Base-by-base conservation (phyloP, 2,113 vertebrate species). In the Damaliscus lunatus region DNA sequence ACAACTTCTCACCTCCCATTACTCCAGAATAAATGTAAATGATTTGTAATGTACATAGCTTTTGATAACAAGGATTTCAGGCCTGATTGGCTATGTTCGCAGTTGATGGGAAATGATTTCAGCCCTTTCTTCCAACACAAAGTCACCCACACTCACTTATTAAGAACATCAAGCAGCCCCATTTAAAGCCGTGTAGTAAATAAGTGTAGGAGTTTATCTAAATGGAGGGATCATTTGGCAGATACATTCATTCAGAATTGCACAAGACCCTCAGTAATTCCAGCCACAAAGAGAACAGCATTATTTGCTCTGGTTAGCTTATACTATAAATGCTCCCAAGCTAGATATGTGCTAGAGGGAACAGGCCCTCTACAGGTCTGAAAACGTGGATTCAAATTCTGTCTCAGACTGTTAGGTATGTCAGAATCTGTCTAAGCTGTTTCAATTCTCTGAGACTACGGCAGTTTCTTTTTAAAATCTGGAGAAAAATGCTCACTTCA, bases 31-130 rank as follows among this genome's bases (percentile, higher is more conserved):
- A 83, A 92, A 95, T 91, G 85, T 57, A 80, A 86, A 96, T 4
- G 21, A 55, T 74, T 27, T 93, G 71, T 89, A 94, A 94, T 84
- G 93, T 60, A 40, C 52, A 77, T 9, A 89, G 25, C 95, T 95
- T 92, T 60, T 77, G 85, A 77, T 23, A 85, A 67, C 6, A 86
- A 40, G 84, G 93, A 93, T 90, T 87, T 85, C 46, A n/a, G 92
- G 36, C 13, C 84, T 81, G 91, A 60, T 50, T 50, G 83, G 27
- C 87, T 97, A 91, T 50, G 67, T 89, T 55, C 60, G 71, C n/a
- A 98, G 98, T 82, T 83, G 81, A 64, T 85, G 93, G 2, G 78
- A 90, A 93, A 93, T 77, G 97, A 1, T 59, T 53, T 98, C 13
- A 74, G 85, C 48, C 43, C 15, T 96, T 85, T 90, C 57, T 86